Base-by-base conservation (phyloP, 2,888 invertebrate genomes). In the Cyaniris semiargus region DNA sequence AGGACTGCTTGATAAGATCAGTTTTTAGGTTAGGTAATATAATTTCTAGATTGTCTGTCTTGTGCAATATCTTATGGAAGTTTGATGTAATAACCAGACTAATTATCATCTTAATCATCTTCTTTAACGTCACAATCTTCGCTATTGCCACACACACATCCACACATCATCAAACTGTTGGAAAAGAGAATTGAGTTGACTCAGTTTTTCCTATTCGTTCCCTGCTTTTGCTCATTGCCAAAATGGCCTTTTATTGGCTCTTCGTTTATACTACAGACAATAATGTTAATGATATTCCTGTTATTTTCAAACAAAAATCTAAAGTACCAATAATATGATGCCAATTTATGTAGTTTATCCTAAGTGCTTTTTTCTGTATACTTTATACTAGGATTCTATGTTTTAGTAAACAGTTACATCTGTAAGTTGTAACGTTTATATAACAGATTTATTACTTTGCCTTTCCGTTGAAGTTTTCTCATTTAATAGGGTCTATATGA, bases 1-100 rank as follows among this genome's bases (percentile, higher is more conserved):
- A 70, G 34, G n/a, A 70, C 34, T 27, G 15, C 34, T 13, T 13
- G 27, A 74, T 74, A 53, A 74, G 74, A 74, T 23, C 74, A 27
- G 74, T 23, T 44, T 48, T 48, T 48, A 48, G 10, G 15, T 74
- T 44, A 23, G 13, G 74, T 53, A 23, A 48, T 18, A 48, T 13
- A 23, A 21, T 21, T 21, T 21, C 58, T 60, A 21, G 10, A 60
- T 60, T 18, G 10, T 10, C 44, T n/a, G 56, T 21, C n/a, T 21
- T 58, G 58, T 60, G 58, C 10, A 60, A 60, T 53, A 0, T 5
- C 53, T 15, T 18, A 18, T 53, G 13, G 44, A 10, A 44, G 53
- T 53, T 53, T 53, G 53, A 53, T 18, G 18, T 53, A 53, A 53
- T 53, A 53, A 53, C 53, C 53, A 53, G 53, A 1, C 53, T 53